Evolutionary conservation across 1,140 invertebrate species (phyloP), one percentile per base, ranked within the genome.

Genomic region (Drosophila lini): DNA sequence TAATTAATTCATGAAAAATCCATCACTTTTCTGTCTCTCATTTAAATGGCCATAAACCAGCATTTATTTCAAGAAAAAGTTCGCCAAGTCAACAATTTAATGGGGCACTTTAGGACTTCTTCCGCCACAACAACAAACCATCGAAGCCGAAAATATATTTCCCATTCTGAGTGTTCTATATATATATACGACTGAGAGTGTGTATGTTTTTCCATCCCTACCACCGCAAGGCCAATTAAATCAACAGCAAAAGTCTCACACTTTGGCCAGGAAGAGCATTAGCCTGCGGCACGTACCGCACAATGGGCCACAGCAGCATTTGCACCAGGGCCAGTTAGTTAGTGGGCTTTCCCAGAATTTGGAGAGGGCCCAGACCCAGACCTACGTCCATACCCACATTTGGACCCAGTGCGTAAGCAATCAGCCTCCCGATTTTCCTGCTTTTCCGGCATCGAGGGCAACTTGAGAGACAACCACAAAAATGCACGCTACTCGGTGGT

Each of bases 391-490:
- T 22, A 22, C 16, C 52, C 52, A 55, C 52, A 38, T 38, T 40
- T 55, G 22, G 34, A 45, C 61, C 44, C 59, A 80, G 64, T 80
- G 81, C 81, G 77, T 84, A 78, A 74, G 81, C 70, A 83, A 78
- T 81, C 74, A 80, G 80, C 68, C 67, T 80, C 75, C 61, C 45
- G 71, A 59, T 58, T 82, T 56, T 53, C 57, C 57, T 42, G 68
- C 60, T 69, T 68, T 65, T 41, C 64, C 64, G 48, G 34, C 63
- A 67, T 36, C 15, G 28, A 19, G 19, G 67, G 63, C 19, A 68
- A 61, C 81, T 84, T 80, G 73, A 74, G 45, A 80, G 81, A 80
- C 81, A 78, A 77, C 79, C 79, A 79, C 80, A 83, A 79, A 79
- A 79, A 82, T 82, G 79, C 79, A 78, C 56, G 64, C 70, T 25